Evolutionary conservation across 2,888 invertebrate species (phyloP).

Genomic region (Drosophila fungiperda): DNA sequence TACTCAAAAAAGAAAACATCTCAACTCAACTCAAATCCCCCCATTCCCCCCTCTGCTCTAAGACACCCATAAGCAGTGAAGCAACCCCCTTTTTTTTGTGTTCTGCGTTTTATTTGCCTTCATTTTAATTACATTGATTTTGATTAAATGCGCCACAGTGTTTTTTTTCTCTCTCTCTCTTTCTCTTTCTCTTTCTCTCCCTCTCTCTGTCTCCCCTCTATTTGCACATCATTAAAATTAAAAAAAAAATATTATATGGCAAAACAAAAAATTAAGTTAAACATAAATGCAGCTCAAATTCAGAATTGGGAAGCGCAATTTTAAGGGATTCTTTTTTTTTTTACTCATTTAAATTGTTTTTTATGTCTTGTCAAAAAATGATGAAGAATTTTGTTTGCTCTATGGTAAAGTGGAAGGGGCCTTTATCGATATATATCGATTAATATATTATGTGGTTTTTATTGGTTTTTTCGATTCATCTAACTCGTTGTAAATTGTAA

Average conservation of each 20-base stretch:
- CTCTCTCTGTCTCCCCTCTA: slow-evolving; percentile 48
- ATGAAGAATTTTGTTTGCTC: not conserved
- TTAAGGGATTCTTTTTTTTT: slow-evolving; percentile 24
- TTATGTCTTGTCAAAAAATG: not conserved
- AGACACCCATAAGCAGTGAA: not conserved
- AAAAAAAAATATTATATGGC: slow-evolving; percentile 75
- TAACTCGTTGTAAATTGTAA: not conserved
- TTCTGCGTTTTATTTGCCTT: slow-evolving; percentile 48
- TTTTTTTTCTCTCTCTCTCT: slow-evolving; percentile 18
- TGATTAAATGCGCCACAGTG: slow-evolving; percentile 61
- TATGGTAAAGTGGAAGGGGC: not conserved
- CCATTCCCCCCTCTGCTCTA: not conserved
- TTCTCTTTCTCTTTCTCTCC: not conserved
- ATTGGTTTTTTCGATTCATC: not conserved
- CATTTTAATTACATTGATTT: slow-evolving; percentile 81
- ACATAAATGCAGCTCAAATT: slow-evolving; percentile 43
- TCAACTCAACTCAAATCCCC: no score
- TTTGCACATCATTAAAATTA: slow-evolving; percentile 85
- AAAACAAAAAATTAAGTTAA: slow-evolving; percentile 68
- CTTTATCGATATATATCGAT: not conserved
- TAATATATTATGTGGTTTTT: not conserved
- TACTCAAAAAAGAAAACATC: slow-evolving; percentile 9
- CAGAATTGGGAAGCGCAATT: slow-evolving; percentile 15
- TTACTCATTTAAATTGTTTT: not conserved
- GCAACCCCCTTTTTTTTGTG: slow-evolving; percentile 2